Base-by-base conservation (phyloP, 2,797 vertebrate species). In the Coendou prehensilis region DNA sequence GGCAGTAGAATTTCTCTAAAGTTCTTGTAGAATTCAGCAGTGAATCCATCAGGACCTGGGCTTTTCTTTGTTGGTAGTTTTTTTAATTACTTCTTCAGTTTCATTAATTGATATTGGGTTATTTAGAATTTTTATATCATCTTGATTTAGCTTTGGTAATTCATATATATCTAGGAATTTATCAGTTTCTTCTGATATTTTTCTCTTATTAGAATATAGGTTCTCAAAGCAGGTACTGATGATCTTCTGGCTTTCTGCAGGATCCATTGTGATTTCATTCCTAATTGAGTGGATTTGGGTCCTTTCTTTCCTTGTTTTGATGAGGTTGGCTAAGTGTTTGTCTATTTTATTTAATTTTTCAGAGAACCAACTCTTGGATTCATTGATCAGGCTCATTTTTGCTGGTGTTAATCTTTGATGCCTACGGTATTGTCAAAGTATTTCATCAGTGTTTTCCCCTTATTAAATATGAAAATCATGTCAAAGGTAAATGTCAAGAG, bases 401-500 rank as follows among this genome's bases (percentile, higher is more conserved):
- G 45, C 1, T 67, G 87, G 0, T 92, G 91, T 95, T 97, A 78
- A 91, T 97, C 97, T 96, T 47, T 73, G 88, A 96, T 95, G 97
- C 33, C 88, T 97, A 97, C 88, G 52, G 95, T 97, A 95, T 97
- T 97, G 96, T 96, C 93, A 80, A 54, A 97, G 89, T 97, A 93
- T 98, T 98, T 98, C 97, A 96, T 98, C 98, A 98, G 94, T 98
- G 94, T 98, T 98, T 98, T 97, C n/a, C 96, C 96, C 95, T 98
- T 98, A 98, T 98, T 98, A 98, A 98, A 99, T 98, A 98, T 98
- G 98, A 98, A 98, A 98, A 98, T 99, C 6, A 79, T 98, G 98
- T 99, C 98, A 98, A 98, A 98, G 98, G 98, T 99, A 99, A 99
- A 99, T 98, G 98, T 99, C 98, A 98, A 97, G 97, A 98, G 98